These are phyloP conservation scores for Henricia sp. DNA, from an alignment of 53 echinoderm and acorn worm genomes.

Conservation along the genomic window DNA sequence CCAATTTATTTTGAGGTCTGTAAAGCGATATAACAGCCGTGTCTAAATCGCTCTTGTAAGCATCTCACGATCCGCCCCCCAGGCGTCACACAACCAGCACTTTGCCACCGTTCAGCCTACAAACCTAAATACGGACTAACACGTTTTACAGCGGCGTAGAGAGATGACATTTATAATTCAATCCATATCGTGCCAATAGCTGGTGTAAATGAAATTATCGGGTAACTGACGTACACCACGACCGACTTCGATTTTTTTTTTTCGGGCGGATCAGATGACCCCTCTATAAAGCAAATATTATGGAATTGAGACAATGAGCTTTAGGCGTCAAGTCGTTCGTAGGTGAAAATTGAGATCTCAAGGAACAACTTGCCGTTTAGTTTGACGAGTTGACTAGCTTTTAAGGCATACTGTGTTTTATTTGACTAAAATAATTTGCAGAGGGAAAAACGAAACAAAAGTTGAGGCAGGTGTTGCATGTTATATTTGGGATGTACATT, in stretches of 20 bases:
- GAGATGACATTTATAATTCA: neutral
- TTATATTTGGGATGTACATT: too few species aligned
- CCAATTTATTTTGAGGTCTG: too few species aligned
- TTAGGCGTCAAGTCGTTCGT: neutral
- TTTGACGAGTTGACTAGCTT: too few species aligned
- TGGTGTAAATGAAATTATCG: conserved; percentile 32
- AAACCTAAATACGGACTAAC: conserved; percentile 36
- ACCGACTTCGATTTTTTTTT: conserved; percentile 10
- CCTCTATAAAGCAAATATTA: conserved; percentile 43
- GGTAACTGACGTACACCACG: neutral
- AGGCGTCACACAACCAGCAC: neutral
- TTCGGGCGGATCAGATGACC: conserved; percentile 25
- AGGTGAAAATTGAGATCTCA: neutral
- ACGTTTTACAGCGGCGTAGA: neutral
- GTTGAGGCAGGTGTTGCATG: too few species aligned
- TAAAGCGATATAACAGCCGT: neutral
- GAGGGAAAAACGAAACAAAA: too few species aligned
- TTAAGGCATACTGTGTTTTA: too few species aligned
- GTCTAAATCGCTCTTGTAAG: neutral
- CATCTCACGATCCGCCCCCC: neutral
- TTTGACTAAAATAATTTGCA: too few species aligned
- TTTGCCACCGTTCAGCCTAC: neutral
- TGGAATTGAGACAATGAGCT: conserved; percentile 42
- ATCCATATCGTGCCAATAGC: conserved; percentile 27
- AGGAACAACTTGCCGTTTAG: neutral